A percentile compares a stretch with the other conserved stretches of the same genome.
Evolutionary conservation across 1,140 invertebrate species (phyloP).

Genomic region (Heliconius himera): DNA sequence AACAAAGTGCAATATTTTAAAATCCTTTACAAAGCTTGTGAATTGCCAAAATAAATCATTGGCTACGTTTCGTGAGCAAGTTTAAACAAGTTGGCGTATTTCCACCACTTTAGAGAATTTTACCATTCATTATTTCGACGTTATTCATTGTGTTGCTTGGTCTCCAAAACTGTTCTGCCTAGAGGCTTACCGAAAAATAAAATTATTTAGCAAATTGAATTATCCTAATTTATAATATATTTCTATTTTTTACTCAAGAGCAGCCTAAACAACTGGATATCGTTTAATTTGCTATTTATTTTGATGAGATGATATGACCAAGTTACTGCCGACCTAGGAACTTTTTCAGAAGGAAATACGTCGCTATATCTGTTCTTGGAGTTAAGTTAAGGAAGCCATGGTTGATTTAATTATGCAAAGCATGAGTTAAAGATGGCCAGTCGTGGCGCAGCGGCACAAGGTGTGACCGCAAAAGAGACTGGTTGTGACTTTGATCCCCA

Average conservation of each 20-base stretch:
- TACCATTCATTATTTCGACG: slow-evolving; percentile 26
- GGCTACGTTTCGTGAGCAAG: slow-evolving; percentile 26
- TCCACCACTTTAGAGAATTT: slow-evolving; percentile 24
- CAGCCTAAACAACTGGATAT: neutral
- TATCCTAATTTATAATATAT: neutral
- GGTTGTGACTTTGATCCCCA: too few species aligned
- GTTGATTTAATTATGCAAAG: too few species aligned
- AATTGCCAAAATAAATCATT: slow-evolving; percentile 27
- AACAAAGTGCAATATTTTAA: slow-evolving; percentile 10
- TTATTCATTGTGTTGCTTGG: slow-evolving; percentile 13
- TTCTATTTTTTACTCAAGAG: neutral
- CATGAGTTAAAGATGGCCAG: too few species aligned
- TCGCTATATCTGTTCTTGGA: too few species aligned
- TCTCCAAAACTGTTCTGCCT: neutral
- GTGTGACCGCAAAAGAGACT: too few species aligned
- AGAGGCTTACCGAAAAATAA: neutral
- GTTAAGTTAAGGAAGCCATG: too few species aligned
- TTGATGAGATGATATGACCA: too few species aligned
- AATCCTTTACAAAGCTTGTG: slow-evolving; percentile 13
- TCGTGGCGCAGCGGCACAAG: too few species aligned
- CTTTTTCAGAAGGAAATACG: too few species aligned
- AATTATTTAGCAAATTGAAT: neutral
- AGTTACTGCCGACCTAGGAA: too few species aligned
- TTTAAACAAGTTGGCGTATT: slow-evolving; percentile 32
- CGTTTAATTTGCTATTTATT: too few species aligned